Percentiles rank a stretch among this genome's conserved stretches.
These are phyloP conservation scores for Osmoderma eremita DNA, from an alignment of 2,888 invertebrate genomes.

Conservation along the genomic window DNA sequence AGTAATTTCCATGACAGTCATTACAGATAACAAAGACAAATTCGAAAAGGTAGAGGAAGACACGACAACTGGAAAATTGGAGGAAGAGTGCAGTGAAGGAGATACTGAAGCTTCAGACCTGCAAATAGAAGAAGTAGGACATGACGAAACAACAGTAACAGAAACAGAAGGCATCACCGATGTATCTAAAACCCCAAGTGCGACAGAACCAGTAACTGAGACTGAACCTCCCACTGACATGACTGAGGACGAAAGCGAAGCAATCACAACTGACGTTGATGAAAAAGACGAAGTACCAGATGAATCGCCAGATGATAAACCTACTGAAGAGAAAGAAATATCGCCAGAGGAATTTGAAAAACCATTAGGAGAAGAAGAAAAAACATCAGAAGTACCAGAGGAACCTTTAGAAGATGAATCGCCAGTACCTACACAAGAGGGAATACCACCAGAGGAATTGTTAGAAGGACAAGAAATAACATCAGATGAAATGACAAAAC, in stretches of 20 bases:
- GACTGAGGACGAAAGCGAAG: background rate
- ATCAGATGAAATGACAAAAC: background rate
- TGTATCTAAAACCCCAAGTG: background rate
- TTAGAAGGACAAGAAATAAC: background rate
- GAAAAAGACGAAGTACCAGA: background rate
- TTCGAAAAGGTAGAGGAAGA: background rate
- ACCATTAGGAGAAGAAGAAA: background rate
- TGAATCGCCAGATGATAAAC: no score
- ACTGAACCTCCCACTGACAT: conserved; percentile 5
- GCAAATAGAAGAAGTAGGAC: background rate
- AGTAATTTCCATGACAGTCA: background rate
- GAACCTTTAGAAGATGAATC: background rate
- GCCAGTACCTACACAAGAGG: background rate
- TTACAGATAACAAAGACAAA: background rate
- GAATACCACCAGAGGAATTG: background rate
- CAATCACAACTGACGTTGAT: conserved; percentile 8
- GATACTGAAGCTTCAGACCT: background rate
- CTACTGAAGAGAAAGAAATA: background rate
- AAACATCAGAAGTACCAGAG: background rate
- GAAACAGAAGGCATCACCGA: background rate
- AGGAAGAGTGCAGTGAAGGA: no score
- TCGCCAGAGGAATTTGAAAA: background rate
- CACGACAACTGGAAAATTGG: background rate
- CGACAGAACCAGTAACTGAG: no score
- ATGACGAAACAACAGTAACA: background rate